Evolutionary conservation across 2,797 vertebrate species (phyloP), one percentile per base, ranked within the genome.

Genomic region (Microctenopoma lineatum): DNA sequence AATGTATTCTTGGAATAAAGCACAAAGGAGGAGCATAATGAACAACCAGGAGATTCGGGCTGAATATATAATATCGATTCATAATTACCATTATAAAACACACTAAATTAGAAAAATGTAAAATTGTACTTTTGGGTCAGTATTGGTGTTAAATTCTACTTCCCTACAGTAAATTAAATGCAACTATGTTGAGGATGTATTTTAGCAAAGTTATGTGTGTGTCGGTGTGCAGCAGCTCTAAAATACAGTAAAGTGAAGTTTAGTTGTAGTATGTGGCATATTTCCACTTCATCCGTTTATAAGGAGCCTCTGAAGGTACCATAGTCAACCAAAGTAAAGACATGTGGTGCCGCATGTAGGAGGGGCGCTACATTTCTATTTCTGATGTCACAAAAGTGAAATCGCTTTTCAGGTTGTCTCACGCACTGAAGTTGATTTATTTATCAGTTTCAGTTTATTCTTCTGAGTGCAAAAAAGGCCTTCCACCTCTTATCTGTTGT

Each of bases 81-180:
- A 79, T 88, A 87, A 91, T 92, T 85, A 85, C 63, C 69, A 77
- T 70, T 85, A 73, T 79, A 71, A 88, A 91, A 84, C 59, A 79
- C 51, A 73, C 48, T 53, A 75, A 84, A 89, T 90, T 70, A 81
- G 72, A 66, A 69, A 66, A 66, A 75, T 63, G 48, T 55, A 39
- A 80, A 85, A 81, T 73, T 53, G 57, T 53, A 63, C 74, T 67
- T 90, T 80, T 65, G 68, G 69, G 76, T 86, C 68, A 73, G 21
- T 47, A 32, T 12, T 59, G 7, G 59, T 59, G 15, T 59, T 79
- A 66, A 69, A 80, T 73, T 70, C 48, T 18, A 41, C 44, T 75
- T 6, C 13, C 15, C n/a, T 21, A 11, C 36, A 16, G 4, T 46
- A 16, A 52, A 80, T 52, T 42, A 21, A 34, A 65, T n/a, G 16